Evolutionary conservation across 2,888 invertebrate species (phyloP), one percentile per base, ranked within the genome.

Genomic region (Watsonalla binaria): DNA sequence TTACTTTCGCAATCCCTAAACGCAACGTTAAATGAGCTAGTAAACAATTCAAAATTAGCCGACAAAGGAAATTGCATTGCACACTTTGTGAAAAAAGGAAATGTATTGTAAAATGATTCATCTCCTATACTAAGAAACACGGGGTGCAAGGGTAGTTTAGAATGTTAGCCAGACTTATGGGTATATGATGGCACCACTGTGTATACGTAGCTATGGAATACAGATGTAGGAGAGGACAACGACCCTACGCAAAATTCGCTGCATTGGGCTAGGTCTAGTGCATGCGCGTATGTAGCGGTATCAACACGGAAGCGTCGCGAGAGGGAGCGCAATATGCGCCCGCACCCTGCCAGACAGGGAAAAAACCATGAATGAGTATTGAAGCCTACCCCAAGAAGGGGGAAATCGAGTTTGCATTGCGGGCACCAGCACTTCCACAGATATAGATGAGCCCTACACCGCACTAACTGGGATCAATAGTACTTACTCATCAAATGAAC

Each of bases 191-290:
- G 58, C 62, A 60, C 62, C 59, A 64, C 55, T 60, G 9, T 47
- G 24, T 7, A 33, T 33, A 15, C 24, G 15, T 56, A 60, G 72
- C 63, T 68, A 65, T 60, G 5, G 53, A 67, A 65, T 78, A 79
- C 73, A 77, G 78, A 77, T 79, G 70, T 82, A 77, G 66, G 67
- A 64, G 79, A 85, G 90, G 86, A 84, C 90, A 81, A 82, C 80
- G 90, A 91, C 86, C 91, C 86, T 88, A 91, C 91, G 90, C 91
- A 91, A 91, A 91, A 90, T 91, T 90, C 88, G 78, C 90, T 90
- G 91, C 91, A 91, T 90, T 91, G 90, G 86, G 88, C 89, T 91
- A 91, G 91, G 90, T 88, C 86, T 87, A 90, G 86, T 86, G 81
- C 82, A 85, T 86, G 84, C 85, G 85, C 85, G 85, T 88, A 82